Conservation (phyloP, 2,888 invertebrate genomes). For the Pristionchus maxplancki region DNA sequence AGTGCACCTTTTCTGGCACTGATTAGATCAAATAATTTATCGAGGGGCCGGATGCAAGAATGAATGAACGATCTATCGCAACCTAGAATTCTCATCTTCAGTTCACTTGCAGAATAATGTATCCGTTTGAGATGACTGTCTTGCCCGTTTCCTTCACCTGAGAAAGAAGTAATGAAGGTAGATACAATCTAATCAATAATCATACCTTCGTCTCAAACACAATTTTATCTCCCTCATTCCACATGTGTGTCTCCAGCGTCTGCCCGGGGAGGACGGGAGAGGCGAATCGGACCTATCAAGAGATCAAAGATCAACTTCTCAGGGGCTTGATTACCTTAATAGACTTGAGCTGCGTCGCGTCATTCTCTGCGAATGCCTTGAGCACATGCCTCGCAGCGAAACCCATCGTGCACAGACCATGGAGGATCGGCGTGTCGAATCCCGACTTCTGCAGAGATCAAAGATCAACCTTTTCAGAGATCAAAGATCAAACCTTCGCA, state of each 20-base stretch:
- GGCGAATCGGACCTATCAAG: conserved; percentile 89
- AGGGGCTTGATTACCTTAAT: conserved; percentile 84
- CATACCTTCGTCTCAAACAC: conserved; percentile 88
- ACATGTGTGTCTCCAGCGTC: conserved; percentile 93
- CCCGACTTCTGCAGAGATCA: conserved; percentile 81
- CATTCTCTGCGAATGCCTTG: conserved; percentile 86
- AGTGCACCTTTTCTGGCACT: background rate
- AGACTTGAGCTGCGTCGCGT: conserved; percentile 87
- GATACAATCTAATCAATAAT: background rate
- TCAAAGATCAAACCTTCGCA: conserved; percentile 80
- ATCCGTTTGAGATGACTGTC: conserved; percentile 86
- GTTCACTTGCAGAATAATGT: conserved; percentile 37
- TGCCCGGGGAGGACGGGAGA: conserved; percentile 95
- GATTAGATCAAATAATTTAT: background rate
- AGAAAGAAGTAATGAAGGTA: conserved; percentile 47
- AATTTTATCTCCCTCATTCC: conserved; percentile 89
- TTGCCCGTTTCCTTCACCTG: conserved; percentile 86
- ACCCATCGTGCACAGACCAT: conserved; percentile 93
- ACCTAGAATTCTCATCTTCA: background rate
- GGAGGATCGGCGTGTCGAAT: conserved; percentile 90
- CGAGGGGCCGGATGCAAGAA: background rate
- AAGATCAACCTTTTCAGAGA: background rate
- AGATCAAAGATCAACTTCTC: conserved; percentile 83
- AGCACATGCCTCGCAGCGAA: conserved; percentile 87
- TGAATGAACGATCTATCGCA: background rate